Evolutionary conservation across 2,888 invertebrate genomes (phyloP).

Genomic region (Caenorhabditis japonica): DNA sequence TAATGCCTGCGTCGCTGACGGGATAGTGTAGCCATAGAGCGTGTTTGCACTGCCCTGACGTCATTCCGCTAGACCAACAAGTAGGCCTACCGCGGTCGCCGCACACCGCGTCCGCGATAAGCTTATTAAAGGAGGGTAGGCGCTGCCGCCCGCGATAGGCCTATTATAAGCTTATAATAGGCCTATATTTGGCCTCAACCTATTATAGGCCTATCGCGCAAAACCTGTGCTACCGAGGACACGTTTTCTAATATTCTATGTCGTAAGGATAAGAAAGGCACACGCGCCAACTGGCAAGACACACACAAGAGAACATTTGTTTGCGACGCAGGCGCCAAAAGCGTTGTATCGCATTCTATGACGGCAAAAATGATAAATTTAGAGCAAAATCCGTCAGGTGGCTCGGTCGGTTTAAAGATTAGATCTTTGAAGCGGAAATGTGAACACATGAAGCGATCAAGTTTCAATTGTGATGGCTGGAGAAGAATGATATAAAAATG

Average conservation of each 20-base stretch:
- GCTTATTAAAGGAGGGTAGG: no score
- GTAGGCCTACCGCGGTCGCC: no score
- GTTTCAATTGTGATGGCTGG: slow-evolving; percentile 24
- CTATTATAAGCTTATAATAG: no score
- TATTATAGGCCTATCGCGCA: no score
- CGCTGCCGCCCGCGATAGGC: no score
- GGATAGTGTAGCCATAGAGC: no score
- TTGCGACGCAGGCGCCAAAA: background rate
- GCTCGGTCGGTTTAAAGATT: slow-evolving; percentile 18
- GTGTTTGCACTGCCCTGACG: no score
- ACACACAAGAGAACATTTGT: background rate
- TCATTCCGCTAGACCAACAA: no score
- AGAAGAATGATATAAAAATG: background rate
- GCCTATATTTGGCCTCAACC: no score
- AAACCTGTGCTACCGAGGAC: slow-evolving; percentile 64
- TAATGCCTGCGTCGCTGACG: no score
- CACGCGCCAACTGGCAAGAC: background rate
- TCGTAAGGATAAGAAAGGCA: no score
- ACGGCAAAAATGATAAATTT: slow-evolving; percentile 10
- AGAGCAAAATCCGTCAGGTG: slow-evolving; percentile 39
- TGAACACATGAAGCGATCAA: slow-evolving; percentile 34
- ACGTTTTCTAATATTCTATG: slow-evolving; percentile 14
- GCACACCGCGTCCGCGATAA: no score
- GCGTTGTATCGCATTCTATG: background rate
- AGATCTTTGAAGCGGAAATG: slow-evolving; percentile 18